Evolutionary conservation across 1,140 invertebrate genomes (phyloP).

Genomic region (Tetragnatha versicolor): DNA sequence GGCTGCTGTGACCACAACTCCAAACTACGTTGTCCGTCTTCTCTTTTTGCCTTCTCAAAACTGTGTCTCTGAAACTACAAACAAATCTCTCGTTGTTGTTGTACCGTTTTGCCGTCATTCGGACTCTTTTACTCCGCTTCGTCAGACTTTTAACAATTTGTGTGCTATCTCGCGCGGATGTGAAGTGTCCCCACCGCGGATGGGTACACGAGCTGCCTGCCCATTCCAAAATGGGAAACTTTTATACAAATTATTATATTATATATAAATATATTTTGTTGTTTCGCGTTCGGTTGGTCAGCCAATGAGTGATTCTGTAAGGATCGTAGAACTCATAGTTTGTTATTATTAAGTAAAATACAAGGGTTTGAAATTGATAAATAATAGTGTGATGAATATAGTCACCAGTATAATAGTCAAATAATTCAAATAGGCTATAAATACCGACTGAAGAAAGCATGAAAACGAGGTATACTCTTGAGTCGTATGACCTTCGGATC

Average conservation of each 20-base stretch:
- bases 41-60: slow-evolving; percentile 51
- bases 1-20: slow-evolving; percentile 37
- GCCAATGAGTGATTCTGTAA: slow-evolving; percentile 34
- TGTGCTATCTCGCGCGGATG: slow-evolving; percentile 35
- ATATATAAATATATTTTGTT: too few relatives aligned
- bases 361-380: too few relatives aligned
- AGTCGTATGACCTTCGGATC: too few relatives aligned
- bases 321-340: too few relatives aligned
- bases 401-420: too few relatives aligned
- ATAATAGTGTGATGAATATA: too few relatives aligned
- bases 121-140: slow-evolving; percentile 40
- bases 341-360: too few relatives aligned
- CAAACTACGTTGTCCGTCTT: slow-evolving; percentile 45
- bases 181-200: slow-evolving; percentile 6
- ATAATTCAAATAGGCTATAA: too few relatives aligned
- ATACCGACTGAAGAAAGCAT: too few relatives aligned
- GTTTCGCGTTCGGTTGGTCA: slow-evolving; percentile 36
- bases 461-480: too few relatives aligned
- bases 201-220: not conserved
- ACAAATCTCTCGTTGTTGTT: slow-evolving; percentile 42
- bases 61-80: slow-evolving; percentile 21
- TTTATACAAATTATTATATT: too few relatives aligned
- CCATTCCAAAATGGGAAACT: slow-evolving; percentile 12
- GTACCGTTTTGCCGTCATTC: slow-evolving; percentile 21
- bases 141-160: too few relatives aligned